Conservation (phyloP, 2,797 vertebrate species). For the Sebastes alutus region DNA sequence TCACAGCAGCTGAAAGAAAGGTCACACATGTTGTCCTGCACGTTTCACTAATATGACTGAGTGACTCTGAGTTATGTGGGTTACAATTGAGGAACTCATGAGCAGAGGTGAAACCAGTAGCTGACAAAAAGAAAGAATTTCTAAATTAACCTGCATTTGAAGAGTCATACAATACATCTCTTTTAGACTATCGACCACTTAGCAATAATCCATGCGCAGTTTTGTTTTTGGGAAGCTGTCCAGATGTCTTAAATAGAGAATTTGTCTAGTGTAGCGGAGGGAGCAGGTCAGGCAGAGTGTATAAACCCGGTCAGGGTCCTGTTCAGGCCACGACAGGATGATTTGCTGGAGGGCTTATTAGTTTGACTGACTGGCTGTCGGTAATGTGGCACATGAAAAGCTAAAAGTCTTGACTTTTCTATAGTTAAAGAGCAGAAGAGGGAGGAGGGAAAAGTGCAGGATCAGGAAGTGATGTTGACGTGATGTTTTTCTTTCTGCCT, state of each 20-base stretch:
- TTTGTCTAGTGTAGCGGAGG: conserved; percentile 34
- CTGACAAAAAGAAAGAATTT: conserved; percentile 1
- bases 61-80: conserved; percentile 35
- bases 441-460: conserved; percentile 14
- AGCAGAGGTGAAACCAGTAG: conserved; percentile 11
- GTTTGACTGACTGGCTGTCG: conserved; percentile 62
- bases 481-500: conserved; percentile 73
- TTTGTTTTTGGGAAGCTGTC: conserved; percentile 43
- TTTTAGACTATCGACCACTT: conserved; percentile 18
- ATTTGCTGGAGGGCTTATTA: conserved; percentile 67
- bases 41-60: conserved; percentile 56
- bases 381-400: conserved; percentile 70
- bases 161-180: conserved; percentile 11
- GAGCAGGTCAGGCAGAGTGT: conserved; percentile 59
- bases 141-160: background rate
- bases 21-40: conserved; percentile 65
- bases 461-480: conserved; percentile 58
- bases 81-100: background rate
- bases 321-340: conserved; percentile 54
- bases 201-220: conserved; percentile 27
- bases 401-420: conserved; percentile 37
- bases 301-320: conserved; percentile 52
- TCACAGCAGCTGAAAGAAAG: conserved; percentile 67
- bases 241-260: conserved; percentile 28
- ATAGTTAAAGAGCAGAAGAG: conserved; percentile 37